Percentiles rank a stretch among this genome's conserved stretches.
Evolutionary conservation across 2,797 vertebrate genomes (phyloP).

Genomic region (Coregonus sp.): DNA sequence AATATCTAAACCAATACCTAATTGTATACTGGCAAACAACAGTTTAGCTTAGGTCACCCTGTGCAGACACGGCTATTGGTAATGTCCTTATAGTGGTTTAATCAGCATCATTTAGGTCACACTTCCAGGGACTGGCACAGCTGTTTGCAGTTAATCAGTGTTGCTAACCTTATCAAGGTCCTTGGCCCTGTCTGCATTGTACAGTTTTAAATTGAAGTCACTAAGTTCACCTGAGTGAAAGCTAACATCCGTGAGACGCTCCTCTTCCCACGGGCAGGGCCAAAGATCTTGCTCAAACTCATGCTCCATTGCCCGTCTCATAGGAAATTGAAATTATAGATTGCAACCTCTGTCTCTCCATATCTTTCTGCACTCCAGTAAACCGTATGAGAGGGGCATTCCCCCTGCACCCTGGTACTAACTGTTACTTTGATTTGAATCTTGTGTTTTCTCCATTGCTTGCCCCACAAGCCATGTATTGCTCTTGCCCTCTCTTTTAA

Average conservation of each 20-base stretch:
- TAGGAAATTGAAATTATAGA: constrained; percentile 21
- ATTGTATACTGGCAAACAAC: background rate
- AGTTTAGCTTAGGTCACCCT: constrained; percentile 17
- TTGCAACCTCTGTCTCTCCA: no score
- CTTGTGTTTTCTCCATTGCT: background rate
- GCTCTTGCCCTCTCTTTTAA: background rate
- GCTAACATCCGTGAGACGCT: constrained; percentile 25
- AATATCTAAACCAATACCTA: background rate
- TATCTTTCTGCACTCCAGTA: background rate
- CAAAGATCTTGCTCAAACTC: constrained; percentile 11
- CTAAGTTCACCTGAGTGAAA: constrained; percentile 40
- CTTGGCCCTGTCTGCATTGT: constrained; percentile 5
- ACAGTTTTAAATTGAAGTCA: constrained; percentile 26
- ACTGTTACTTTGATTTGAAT: background rate
- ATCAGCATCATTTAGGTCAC: constrained; percentile 33
- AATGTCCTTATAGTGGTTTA: constrained; percentile 35
- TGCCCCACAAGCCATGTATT: background rate
- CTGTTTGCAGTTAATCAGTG: constrained; percentile 25
- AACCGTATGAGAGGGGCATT: background rate
- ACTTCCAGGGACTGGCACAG: constrained; percentile 23
- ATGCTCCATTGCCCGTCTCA: constrained; percentile 10
- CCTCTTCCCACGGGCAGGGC: background rate
- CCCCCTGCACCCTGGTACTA: background rate
- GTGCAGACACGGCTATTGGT: constrained; percentile 37
- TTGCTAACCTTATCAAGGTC: constrained; percentile 35